Base-by-base conservation (phyloP, 1,140 invertebrate genomes). In the Psilanteris sp. region DNA sequence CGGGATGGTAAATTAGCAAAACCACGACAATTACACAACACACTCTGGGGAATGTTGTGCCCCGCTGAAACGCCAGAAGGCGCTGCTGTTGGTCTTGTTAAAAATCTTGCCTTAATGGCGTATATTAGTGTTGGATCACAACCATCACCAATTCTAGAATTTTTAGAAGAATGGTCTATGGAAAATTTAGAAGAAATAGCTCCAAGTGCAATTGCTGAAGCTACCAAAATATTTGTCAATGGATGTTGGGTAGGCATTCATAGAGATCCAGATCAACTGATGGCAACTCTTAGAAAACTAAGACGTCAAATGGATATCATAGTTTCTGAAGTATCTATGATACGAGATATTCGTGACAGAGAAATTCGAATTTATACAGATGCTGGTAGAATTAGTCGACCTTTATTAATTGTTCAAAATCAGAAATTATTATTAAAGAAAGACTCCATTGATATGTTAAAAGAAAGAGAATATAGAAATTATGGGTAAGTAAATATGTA, bases 141-240 rank as follows among this genome's bases (percentile, higher is more conserved):
- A 36, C 79, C 81, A 0, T 79, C 79, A 3, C 81, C 81, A 0
- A 82, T 82, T 24, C 71, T 80, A 11, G 81, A 82, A 43, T 82
- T 82, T 48, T 82, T 82, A 71, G 81, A 82, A n/a, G 81, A 80
- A 13, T 80, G 81, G 81, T 79, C 79, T 0, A 80, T 80, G 81
- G 81, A 82, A 46, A 82, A 82, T 14, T 46, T 80, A 7, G 81
- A 80, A 20, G 81, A 82, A 79, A 79, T 80, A 0, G 79, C 74
- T 0, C 75, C 79, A 0, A 80, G 73, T 29, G 79, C 75, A 0
- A 82, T 80, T 41, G 61, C 68, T 0, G 79, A 80, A 50, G 75
- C 80, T 0, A 82, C 80, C 0, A 80, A 82, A 57, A 78, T 82
- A 27, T 82, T 82, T 10, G 80, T 82, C 1, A 82, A 82, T 31